Evolutionary conservation across 2,888 invertebrate genomes (phyloP).

Genomic region (Caenorhabditis angaria): DNA sequence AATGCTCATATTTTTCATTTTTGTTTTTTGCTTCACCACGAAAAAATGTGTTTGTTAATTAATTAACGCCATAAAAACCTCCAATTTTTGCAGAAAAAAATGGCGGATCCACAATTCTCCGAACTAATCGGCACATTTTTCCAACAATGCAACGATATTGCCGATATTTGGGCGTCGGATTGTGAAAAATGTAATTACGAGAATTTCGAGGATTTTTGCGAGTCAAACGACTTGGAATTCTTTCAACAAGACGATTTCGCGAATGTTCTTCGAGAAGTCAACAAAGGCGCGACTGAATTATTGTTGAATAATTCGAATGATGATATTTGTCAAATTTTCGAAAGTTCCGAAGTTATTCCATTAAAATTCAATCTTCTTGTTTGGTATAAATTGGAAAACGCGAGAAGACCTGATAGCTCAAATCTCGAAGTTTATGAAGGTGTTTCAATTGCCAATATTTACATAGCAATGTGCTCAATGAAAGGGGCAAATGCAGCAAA

Average conservation of each 20-base stretch:
- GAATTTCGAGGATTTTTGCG: constrained; percentile 29
- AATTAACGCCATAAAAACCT: not conserved
- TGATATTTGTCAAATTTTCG: constrained; percentile 22
- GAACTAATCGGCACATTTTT: constrained; percentile 14
- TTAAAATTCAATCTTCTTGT: constrained; percentile 28
- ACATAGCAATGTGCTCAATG: constrained; percentile 27
- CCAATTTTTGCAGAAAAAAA: not conserved
- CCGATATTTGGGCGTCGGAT: constrained; percentile 20
- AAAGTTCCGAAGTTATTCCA: constrained; percentile 7
- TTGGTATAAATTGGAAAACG: constrained; percentile 32
- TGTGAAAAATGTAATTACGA: constrained; percentile 34
- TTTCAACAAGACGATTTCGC: constrained; percentile 21
- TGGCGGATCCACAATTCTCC: constrained; percentile 12
- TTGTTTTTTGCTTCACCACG: not conserved
- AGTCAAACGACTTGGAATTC: constrained; percentile 11
- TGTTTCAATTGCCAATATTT: constrained; percentile 9
- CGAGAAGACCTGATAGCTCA: not conserved
- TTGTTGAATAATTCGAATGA: constrained; percentile 9
- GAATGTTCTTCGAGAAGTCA: constrained; percentile 26
- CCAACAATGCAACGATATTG: constrained; percentile 19
- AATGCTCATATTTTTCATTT: not conserved
- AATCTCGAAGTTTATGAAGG: constrained; percentile 17
- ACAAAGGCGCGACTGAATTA: constrained; percentile 12
- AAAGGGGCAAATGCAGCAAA: constrained; percentile 9
- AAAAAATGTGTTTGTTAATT: not conserved